Percentiles rank a stretch among this genome's conserved stretches.
These are phyloP conservation scores for Eurystomus glaucurus DNA, from an alignment of 2,797 vertebrate genomes.

Conservation along the genomic window DNA sequence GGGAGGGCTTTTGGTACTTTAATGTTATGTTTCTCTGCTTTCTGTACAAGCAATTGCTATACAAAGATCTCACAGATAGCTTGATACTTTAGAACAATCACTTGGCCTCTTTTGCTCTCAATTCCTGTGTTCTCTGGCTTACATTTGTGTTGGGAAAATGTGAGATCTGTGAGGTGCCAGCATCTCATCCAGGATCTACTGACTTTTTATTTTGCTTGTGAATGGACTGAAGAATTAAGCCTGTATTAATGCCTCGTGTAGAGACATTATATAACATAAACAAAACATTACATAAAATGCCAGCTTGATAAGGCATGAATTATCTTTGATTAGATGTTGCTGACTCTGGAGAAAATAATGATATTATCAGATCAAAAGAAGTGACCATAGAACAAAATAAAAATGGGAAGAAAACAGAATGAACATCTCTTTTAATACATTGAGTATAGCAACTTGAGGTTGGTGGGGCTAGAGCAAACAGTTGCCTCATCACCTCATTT, in stretches of 20 bases:
- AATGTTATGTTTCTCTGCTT: background rate
- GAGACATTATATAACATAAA: no score
- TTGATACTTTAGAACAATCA: accelerated
- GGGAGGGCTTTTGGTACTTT: background rate
- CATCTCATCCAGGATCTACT: background rate
- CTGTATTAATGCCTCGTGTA: background rate
- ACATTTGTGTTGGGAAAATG: background rate
- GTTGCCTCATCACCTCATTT: background rate
- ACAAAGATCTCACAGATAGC: background rate
- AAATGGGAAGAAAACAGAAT: background rate
- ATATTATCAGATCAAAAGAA: background rate
- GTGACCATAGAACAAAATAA: background rate
- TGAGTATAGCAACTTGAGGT: background rate
- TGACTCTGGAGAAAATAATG: background rate
- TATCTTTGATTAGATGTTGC: background rate
- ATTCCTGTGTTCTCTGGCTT: background rate
- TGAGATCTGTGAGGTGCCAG: background rate
- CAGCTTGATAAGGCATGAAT: background rate
- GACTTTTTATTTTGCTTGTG: background rate
- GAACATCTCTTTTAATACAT: background rate
- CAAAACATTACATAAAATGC: background rate
- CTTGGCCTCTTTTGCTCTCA: background rate
- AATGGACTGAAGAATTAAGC: background rate
- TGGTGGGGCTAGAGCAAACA: background rate
- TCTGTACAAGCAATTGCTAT: background rate